Conservation (phyloP, 1,140 invertebrate genomes). For the Periplaneta americana region DNA sequence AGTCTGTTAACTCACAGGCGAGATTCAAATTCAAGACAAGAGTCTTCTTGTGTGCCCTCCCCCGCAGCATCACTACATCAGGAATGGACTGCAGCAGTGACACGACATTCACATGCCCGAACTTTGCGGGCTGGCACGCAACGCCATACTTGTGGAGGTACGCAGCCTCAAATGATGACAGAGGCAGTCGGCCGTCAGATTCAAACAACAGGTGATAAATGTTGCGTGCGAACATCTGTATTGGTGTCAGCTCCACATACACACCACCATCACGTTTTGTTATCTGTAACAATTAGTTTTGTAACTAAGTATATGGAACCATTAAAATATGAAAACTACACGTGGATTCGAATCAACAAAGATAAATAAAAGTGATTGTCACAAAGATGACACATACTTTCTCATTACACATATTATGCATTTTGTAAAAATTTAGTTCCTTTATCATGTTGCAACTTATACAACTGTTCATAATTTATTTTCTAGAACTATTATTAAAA, state of each 20-base stretch:
- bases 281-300: too few species aligned
- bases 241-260: conserved; percentile 45
- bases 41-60: not conserved
- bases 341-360: too few species aligned
- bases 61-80: conserved; percentile 41
- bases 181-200: conserved; percentile 42
- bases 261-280: conserved; percentile 31
- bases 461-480: too few species aligned
- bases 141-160: conserved; percentile 49
- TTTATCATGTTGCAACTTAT: too few species aligned
- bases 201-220: conserved; percentile 48
- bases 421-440: too few species aligned
- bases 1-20: not conserved
- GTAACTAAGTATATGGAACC: too few species aligned
- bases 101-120: conserved; percentile 45
- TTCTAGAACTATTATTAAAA: too few species aligned
- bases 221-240: conserved; percentile 53
- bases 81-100: conserved; percentile 50
- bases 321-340: too few species aligned
- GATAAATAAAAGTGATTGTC: too few species aligned
- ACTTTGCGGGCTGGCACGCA: conserved; percentile 45
- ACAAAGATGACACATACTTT: too few species aligned
- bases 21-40: not conserved
- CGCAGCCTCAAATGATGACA: conserved; percentile 47
- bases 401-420: too few species aligned